Evolutionary conservation across 2,113 vertebrate species (phyloP).

Genomic region (Cinclus cinclus): DNA sequence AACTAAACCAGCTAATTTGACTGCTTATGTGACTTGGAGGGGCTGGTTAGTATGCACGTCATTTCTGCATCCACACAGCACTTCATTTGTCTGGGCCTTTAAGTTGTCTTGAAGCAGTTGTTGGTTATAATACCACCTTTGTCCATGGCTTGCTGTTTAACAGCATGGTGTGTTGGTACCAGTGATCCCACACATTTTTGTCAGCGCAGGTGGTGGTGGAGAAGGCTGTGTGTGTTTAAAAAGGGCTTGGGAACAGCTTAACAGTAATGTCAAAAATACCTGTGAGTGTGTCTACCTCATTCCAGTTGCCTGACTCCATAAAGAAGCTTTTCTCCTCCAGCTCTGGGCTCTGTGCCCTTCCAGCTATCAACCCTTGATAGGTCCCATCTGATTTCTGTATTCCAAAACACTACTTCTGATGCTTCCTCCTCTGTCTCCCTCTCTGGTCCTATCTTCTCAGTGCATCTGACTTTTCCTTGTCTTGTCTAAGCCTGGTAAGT

Average conservation of each 20-base stretch:
- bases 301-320: background rate
- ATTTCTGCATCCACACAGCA: conserved; percentile 35
- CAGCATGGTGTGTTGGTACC: background rate
- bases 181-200: background rate
- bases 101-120: background rate
- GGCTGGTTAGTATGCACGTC: conserved; percentile 35
- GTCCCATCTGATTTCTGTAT: background rate
- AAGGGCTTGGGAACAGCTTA: background rate
- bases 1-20: conserved; percentile 1
- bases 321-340: background rate
- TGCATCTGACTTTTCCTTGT: background rate
- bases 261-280: background rate
- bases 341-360: background rate
- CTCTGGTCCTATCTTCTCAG: background rate
- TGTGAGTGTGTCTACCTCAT: background rate
- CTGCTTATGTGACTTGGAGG: conserved; percentile 22
- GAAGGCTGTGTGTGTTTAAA: background rate
- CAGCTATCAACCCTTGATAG: fast-evolving
- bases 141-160: background rate
- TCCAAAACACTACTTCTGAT: background rate
- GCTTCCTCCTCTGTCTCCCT: background rate
- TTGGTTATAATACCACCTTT: background rate
- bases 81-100: conserved; percentile 47
- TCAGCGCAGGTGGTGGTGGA: background rate
- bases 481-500: background rate